These are phyloP conservation scores for Pseudoips prasinana DNA, from an alignment of 2,888 invertebrate species.

Conservation along the genomic window DNA sequence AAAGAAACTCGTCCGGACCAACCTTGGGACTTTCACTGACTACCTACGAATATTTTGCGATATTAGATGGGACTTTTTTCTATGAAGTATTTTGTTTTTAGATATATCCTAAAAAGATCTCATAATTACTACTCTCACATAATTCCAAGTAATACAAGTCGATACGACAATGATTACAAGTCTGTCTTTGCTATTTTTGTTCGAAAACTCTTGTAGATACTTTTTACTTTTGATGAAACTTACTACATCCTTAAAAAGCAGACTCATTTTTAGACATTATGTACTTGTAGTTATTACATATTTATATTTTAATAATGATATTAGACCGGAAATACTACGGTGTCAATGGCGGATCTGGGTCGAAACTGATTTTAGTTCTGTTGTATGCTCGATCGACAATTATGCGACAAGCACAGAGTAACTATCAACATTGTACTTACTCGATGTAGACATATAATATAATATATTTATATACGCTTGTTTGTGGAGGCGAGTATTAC, in stretches of 20 bases:
- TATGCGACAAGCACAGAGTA: constrained; percentile 55
- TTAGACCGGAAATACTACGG: constrained; percentile 31
- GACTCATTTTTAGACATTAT: too few species aligned
- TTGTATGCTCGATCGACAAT: constrained; percentile 57
- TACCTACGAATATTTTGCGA: constrained; percentile 67
- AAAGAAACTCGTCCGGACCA: constrained; percentile 75
- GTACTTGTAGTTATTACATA: too few species aligned
- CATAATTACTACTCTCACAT: constrained; percentile 15
- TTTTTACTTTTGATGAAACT: too few species aligned
- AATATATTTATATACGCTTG: constrained; percentile 27
- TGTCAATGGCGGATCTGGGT: constrained; percentile 54
- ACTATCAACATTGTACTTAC: constrained; percentile 15
- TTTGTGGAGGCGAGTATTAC: constrained; percentile 75
- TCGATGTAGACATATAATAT: constrained; percentile 20
- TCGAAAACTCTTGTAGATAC: too few species aligned
- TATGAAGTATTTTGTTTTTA: constrained; percentile 1
- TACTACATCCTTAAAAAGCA: too few species aligned
- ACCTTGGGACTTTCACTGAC: constrained; percentile 79
- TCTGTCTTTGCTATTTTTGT: too few species aligned
- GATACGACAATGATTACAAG: too few species aligned
- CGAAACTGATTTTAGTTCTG: constrained; percentile 66
- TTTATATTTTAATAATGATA: too few species aligned
- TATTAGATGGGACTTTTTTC: constrained; percentile 20
- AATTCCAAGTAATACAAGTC: too few species aligned
- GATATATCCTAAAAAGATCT: too few species aligned